These are phyloP conservation scores for Lepilemur septentrionalis DNA, from an alignment of 2,797 vertebrate species.

Conservation along the genomic window DNA sequence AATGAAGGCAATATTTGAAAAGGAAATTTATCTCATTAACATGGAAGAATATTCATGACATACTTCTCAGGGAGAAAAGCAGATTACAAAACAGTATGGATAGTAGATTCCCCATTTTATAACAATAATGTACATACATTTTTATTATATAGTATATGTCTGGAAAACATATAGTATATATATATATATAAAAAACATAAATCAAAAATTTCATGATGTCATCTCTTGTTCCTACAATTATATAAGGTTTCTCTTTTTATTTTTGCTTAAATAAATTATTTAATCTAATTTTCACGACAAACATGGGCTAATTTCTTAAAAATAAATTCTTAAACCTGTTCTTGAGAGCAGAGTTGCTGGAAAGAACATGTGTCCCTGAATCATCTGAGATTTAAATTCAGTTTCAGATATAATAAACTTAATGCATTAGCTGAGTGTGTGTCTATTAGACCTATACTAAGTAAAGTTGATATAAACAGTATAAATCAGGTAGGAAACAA, in stretches of 20 bases:
- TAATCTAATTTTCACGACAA: background rate
- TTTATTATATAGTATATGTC: background rate
- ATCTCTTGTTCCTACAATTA: background rate
- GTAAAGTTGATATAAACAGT: background rate
- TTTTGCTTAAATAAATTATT: background rate
- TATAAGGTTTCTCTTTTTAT: background rate
- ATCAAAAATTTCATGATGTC: background rate
- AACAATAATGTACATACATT: background rate
- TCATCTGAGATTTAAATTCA: background rate
- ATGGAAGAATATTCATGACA: background rate
- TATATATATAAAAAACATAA: background rate
- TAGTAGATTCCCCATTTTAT: background rate
- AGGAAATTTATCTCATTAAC: background rate
- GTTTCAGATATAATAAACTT: background rate
- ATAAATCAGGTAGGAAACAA: background rate
- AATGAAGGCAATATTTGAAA: background rate
- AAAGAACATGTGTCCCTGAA: background rate
- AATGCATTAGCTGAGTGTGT: background rate
- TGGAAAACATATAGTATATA: background rate
- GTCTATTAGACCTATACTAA: background rate
- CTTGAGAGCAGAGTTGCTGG: background rate
- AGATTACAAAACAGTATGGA: background rate
- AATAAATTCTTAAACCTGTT: background rate
- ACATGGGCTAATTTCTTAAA: background rate
- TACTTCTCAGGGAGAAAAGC: background rate